Base-by-base conservation (phyloP, 2,797 vertebrate species). In the Trichosurus vulpecula region DNA sequence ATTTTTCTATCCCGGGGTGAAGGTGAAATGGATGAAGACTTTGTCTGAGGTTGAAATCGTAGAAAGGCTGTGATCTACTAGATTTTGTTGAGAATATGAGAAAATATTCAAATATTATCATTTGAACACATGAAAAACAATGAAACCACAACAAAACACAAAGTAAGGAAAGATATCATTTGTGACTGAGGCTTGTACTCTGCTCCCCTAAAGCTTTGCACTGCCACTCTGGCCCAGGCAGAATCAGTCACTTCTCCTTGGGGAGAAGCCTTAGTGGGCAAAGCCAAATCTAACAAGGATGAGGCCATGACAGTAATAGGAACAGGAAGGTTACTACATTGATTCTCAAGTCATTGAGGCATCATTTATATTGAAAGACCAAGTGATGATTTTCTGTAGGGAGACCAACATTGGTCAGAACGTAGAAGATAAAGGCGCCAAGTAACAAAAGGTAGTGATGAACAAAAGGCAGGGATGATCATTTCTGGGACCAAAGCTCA, bases 341-440 rank as follows among this genome's bases (percentile, higher is more conserved):
- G 91, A 94, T 30, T 96, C 54, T 74, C 95, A 94, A 81, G 93
- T 9, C 29, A 25, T 4, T 92, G 41, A 19, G 25, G 58, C 12
- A 31, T 54, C 58, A 95, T 56, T 91, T 56, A 91, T 66, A 47
- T 29, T 92, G n/a, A 93, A 87, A 90, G 52, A 16, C 3, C 41
- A 81, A 81, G 74, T 47, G 19, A 81, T 47, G 47, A 81, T 81
- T 81, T 47, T 81, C 74, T 81, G 2, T 47, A 81, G 41, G 47
- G 22, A 47, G 22, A 81, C 19, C 41, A 81, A 27, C 41, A 25
- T 74, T 81, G 8, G 19, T 47, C 19, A 81, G 41, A 81, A 81
- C 10, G 41, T 6, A 81, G 22, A 81, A 47, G 6, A 81, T 27
- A 81, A 81, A 81, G 0, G 22, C 74, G 47, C 4, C 8, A 81